Evolutionary conservation across 2,888 invertebrate species (phyloP), one percentile per base, ranked within the genome.

Genomic region (Lycophotia porphyrea): DNA sequence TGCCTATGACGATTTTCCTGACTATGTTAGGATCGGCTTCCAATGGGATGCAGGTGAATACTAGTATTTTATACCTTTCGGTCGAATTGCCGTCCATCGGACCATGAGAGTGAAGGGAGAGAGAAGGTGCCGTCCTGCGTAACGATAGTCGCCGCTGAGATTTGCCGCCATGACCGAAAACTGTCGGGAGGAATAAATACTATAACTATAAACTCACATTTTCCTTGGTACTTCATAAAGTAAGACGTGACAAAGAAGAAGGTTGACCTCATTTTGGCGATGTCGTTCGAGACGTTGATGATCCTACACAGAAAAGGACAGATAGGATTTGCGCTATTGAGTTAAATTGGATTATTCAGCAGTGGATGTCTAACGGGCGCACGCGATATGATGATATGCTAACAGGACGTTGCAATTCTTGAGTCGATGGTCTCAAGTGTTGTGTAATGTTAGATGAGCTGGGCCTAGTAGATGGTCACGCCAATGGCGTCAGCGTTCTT

Each of bases 301-400:
- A 49, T 80, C 39, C 11, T 34, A 31, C 15, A 39, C 39, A 60
- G 47, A 78, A 70, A 61, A 49, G 31, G 15, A 58, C 34, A 47
- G 72, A 71, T 78, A 49, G 36, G 15, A 68, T 24, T 58, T 72
- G 39, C 24, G 27, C 39, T 79, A 80, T 79, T 73, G 24, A 42
- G 66, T 3, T 44, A 80, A 80, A 61, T 80, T 66, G 34, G 39
- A n/a, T 67, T 34, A 74, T 74, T 74, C 44, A 74, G n/a, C 13
- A 34, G 31, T 73, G 31, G n/a, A 52, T 52, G 58, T 3, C 24
- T 63, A 74, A 27, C 24, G 24, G 11, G 44, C 39, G 36, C 64
- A 73, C 75, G 75, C 64, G 15, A 80, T 64, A 24, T 31, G 31
- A 66, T 13, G 44, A 44, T 60, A 31, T 42, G 31, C 13, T n/a